Evolutionary conservation across 1,140 invertebrate genomes (phyloP), one percentile per base, ranked within the genome.

Genomic region (Elymnias hypermnestra): DNA sequence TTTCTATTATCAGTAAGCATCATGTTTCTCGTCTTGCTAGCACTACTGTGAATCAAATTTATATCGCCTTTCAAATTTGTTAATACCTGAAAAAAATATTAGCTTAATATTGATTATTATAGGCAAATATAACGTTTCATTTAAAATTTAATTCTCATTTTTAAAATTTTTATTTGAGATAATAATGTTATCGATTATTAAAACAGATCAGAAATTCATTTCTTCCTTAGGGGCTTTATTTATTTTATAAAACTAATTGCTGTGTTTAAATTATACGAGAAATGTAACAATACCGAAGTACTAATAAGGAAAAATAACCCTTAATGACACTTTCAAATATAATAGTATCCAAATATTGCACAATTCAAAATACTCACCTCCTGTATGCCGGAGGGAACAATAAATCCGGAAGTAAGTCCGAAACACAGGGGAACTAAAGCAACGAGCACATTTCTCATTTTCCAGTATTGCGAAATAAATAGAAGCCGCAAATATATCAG

Each of bases 371-470:
- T 38, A 67, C 74, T 78, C 59, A 78, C 74, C 70, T 73, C 50
- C 22, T 44, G 22, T 42, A 45, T 23, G 42, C 62, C 59, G 37
- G 49, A 29, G 52, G 67, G 66, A 58, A 66, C 59, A 41, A 61
- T 64, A 64, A 64, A 58, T 70, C 61, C 72, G 42, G 40, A 61
- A 66, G 45, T 54, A 42, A 70, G 35, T 50, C 59, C 63, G 61
- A 78, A 60, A 64, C 47, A 69, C 40, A 64, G 53, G 41, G 48
- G 59, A 68, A 73, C 57, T 63, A 68, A 63, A 65, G 66, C 46
- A 57, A 57, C 56, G 48, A 65, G 52, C 37, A 28, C 52, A 59
- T 65, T 72, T 67, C 56, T 75, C 72, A 75, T 78, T 64, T 70
- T 78, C 45, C 46, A 61, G 47, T 59, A 56, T 60, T 60, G 45